phyloP scores from a whole-genome alignment of 2,113 vertebrate genomes.

The Callospermophilus lateralis region DNA sequence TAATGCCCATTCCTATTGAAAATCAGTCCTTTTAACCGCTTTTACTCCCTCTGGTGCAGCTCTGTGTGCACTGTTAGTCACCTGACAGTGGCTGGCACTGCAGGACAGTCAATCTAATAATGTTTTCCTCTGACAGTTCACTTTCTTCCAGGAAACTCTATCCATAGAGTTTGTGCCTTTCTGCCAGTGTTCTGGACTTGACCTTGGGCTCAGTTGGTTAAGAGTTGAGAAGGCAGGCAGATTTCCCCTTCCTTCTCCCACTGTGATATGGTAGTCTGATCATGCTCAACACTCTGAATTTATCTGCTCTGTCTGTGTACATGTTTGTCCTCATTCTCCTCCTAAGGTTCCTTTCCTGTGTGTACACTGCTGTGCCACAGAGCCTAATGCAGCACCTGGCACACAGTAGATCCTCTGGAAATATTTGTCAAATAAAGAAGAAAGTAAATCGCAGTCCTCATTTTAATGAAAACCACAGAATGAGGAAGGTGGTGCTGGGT shows the following conservation, averaged over 20 bases:
- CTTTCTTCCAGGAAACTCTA: background rate
- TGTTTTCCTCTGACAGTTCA: background rate
- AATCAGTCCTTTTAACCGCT: background rate
- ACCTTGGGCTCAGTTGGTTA: background rate
- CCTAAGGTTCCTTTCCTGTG: background rate
- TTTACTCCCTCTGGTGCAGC: background rate
- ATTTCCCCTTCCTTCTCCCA: background rate
- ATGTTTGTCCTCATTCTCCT: background rate
- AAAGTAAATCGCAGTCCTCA: background rate
- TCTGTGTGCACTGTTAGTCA: background rate
- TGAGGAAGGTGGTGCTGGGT: background rate
- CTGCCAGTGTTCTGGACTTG: background rate
- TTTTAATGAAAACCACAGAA: background rate
- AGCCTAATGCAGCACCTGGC: background rate
- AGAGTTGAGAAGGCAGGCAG: background rate
- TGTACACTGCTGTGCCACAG: background rate
- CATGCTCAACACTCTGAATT: background rate
- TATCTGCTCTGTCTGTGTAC: background rate
- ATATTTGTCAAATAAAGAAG: background rate
- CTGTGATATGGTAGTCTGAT: background rate
- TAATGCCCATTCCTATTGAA: background rate
- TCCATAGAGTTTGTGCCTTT: background rate
- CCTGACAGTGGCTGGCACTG: background rate
- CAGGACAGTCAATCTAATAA: background rate
- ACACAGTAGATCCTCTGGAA: background rate